A percentile compares a stretch with the other conserved stretches of the same genome.
Evolutionary conservation across 2,888 invertebrate genomes (phyloP).

Genomic region (Mamestra brassicae): DNA sequence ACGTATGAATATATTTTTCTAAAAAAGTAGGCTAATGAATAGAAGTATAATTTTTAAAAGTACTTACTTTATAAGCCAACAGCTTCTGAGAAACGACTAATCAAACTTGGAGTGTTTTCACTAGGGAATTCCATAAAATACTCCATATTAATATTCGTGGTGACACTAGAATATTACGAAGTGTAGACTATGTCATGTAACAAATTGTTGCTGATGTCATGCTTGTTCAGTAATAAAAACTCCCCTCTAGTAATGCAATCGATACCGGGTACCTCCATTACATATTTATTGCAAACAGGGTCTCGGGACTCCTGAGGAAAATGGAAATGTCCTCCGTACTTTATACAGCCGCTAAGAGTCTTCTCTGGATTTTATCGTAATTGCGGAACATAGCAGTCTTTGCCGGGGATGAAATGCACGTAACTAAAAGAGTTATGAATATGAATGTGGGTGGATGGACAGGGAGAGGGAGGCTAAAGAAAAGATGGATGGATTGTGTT

Average conservation of each 20-base stretch:
- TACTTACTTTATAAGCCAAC: slow-evolving; percentile 10
- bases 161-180: slow-evolving; percentile 41
- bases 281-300: slow-evolving; percentile 84
- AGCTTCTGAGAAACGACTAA: slow-evolving; percentile 30
- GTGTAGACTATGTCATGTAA: slow-evolving; percentile 46
- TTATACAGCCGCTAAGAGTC: slow-evolving; percentile 63
- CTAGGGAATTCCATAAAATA: slow-evolving; percentile 21
- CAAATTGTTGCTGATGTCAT: slow-evolving; percentile 79
- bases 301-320: slow-evolving; percentile 74
- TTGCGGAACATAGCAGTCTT: slow-evolving; percentile 22
- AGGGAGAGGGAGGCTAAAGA: too few relatives aligned
- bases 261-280: slow-evolving; percentile 83
- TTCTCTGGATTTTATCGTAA: slow-evolving; percentile 66
- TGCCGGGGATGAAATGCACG: too few relatives aligned
- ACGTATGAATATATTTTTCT: neutral
- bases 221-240: slow-evolving; percentile 79
- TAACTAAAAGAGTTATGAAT: too few relatives aligned
- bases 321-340: slow-evolving; percentile 73
- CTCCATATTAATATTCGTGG: slow-evolving; percentile 33
- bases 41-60: slow-evolving; percentile 3
- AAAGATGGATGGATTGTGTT: too few relatives aligned
- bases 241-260: slow-evolving; percentile 80
- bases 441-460: too few relatives aligned
- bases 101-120: slow-evolving; percentile 18
- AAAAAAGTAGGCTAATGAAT: neutral